Evolutionary conservation across 2,797 vertebrate genomes (phyloP), one percentile per base, ranked within the genome.

Genomic region (Peromyscus melanophrys): DNA sequence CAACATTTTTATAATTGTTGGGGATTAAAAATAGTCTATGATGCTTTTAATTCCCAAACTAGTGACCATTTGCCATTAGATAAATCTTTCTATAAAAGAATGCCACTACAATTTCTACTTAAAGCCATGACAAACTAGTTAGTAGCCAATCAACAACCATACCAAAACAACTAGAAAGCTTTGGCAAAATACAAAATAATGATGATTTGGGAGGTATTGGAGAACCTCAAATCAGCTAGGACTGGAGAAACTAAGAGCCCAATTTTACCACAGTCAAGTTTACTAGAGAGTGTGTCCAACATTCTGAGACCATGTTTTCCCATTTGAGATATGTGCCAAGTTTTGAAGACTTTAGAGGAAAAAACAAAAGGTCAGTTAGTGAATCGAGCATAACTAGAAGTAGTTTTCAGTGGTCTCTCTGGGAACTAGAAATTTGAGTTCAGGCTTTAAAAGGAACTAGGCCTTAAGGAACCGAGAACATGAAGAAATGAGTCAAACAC

Each of bases 11-110:
- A 34, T 93, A 17, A 17, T 19, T 85, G 78, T 40, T 43, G 43
- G 95, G 78, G 76, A 94, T 90, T 96, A 92, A 90, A 87, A 87
- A 94, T 67, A 78, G 94, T 77, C 81, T 77, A 85, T 46, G 12
- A 37, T 85, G 14, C 76, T 87, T 96, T 89, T 75, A 89, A 94
- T 27, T 31, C 52, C 40, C 67, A 67, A 21, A 89, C 89, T 78
- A 96, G 91, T 73, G 6, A 59, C 34, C 46, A 65, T 77, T 80
- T 69, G 43, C 92, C 86, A 83, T 78, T 89, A 93, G 49, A 87
- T 63, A 59, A 83, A 69, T 83, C 19, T 90, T 93, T 80, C 63
- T n/a, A 43, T 65, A 57, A 69, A 52, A 75, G 27, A 92, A 84
- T 59, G 23, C 37, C 49, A 40, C 69, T 65, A 86, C 11, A 76